These are phyloP conservation scores for Jordanella pulchra DNA, from an alignment of 2,797 vertebrate genomes.

Conservation along the genomic window DNA sequence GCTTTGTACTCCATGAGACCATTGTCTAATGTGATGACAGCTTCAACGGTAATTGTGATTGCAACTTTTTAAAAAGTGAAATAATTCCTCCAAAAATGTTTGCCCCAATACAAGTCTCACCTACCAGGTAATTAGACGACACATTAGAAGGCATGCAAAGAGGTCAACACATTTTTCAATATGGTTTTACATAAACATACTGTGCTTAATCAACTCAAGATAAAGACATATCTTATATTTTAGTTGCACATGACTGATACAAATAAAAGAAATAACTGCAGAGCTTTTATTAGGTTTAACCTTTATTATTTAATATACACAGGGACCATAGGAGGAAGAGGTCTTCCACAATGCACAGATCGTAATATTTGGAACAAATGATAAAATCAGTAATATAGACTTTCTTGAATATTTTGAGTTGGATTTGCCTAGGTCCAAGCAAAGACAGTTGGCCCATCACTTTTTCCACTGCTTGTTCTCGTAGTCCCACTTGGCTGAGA, in stretches of 20 bases:
- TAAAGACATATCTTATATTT: neutral
- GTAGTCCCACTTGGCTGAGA: slow-evolving; percentile 91
- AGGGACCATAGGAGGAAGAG: slow-evolving; percentile 72
- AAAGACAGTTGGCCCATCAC: slow-evolving; percentile 69
- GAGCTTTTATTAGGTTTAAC: slow-evolving; percentile 40
- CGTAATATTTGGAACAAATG: slow-evolving; percentile 73
- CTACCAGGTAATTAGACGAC: neutral
- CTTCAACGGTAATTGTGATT: neutral
- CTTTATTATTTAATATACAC: slow-evolving; percentile 84
- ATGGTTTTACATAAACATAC: neutral
- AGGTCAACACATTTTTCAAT: neutral
- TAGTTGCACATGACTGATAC: neutral
- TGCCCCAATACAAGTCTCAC: neutral
- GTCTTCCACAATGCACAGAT: slow-evolving; percentile 80
- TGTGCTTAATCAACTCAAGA: neutral
- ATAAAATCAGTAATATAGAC: slow-evolving; percentile 71
- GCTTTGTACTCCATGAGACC: neutral
- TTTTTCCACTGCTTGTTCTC: slow-evolving; percentile 97
- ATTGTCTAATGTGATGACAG: neutral
- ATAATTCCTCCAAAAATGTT: no score
- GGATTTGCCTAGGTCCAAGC: slow-evolving; percentile 49
- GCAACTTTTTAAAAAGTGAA: neutral
- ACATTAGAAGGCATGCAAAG: neutral
- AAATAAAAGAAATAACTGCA: slow-evolving; percentile 10
- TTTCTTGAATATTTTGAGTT: slow-evolving; percentile 58